Evolutionary conservation across 1,140 invertebrate species (phyloP).

Genomic region (Trichoplusia ni): DNA sequence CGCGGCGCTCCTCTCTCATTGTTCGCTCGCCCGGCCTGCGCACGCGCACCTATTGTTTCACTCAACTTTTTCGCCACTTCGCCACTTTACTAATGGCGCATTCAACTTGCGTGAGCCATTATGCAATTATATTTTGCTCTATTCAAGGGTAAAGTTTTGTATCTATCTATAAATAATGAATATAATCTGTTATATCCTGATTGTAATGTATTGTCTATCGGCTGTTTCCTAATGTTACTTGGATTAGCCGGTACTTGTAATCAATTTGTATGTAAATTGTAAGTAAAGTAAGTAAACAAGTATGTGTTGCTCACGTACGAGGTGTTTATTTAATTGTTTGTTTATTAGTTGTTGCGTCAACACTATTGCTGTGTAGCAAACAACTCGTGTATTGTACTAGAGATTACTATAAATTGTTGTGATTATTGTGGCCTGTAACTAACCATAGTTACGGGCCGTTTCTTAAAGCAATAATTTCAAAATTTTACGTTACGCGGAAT

Average conservation of each 20-base stretch:
- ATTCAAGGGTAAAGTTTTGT: slow-evolving; percentile 13
- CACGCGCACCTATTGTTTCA: slow-evolving; percentile 38
- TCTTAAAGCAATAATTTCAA: neutral
- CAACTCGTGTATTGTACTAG: neutral
- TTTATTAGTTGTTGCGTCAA: neutral
- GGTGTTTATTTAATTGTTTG: slow-evolving; percentile 4
- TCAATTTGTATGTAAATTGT: slow-evolving; percentile 13
- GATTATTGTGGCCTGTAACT: neutral
- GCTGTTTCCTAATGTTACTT: slow-evolving; percentile 1
- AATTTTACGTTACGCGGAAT: neutral
- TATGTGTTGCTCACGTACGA: neutral
- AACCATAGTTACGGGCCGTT: too few relatives aligned
- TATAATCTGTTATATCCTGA: slow-evolving; percentile 3
- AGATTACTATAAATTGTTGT: neutral
- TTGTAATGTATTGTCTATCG: slow-evolving; percentile 13
- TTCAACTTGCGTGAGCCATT: slow-evolving; percentile 36
- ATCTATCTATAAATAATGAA: slow-evolving; percentile 5
- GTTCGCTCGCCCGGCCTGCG: slow-evolving; percentile 32
- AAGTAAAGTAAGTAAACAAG: neutral
- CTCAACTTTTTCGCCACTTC: slow-evolving; percentile 45
- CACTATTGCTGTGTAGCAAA: neutral
- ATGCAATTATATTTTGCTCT: slow-evolving; percentile 29
- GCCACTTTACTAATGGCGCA: slow-evolving; percentile 43
- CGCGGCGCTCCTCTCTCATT: slow-evolving; percentile 41
- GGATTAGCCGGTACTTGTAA: slow-evolving; percentile 2